phyloP scores from a whole-genome alignment of 2,797 vertebrate species.

The Iguana delicatissima region DNA sequence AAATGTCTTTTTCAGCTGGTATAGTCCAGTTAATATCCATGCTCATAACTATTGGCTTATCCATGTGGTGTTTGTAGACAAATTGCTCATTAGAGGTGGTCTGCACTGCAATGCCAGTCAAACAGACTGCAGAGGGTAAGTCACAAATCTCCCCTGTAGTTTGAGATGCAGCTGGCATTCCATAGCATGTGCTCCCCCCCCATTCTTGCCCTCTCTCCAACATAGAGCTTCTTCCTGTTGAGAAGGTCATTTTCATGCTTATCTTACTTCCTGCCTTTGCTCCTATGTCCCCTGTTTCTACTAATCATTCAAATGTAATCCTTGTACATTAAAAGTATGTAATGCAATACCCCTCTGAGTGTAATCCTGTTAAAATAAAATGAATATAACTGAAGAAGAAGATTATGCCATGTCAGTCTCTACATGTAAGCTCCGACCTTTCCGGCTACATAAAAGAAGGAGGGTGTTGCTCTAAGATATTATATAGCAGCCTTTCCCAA shows the following conservation, averaged over 20 bases:
- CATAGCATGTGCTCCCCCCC: neutral
- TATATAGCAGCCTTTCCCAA: neutral
- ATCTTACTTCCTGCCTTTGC: neutral
- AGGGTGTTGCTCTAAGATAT: neutral
- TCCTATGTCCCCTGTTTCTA: neutral
- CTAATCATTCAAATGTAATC: slow-evolving; percentile 3
- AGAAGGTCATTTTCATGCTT: slow-evolving; percentile 26
- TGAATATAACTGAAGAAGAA: slow-evolving; percentile 27
- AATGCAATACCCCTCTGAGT: slow-evolving; percentile 31
- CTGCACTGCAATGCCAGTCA: neutral
- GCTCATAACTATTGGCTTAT: neutral
- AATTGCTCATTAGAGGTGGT: slow-evolving; percentile 11
- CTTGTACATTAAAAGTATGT: neutral
- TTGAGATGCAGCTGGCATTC: neutral
- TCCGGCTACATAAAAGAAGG: neutral
- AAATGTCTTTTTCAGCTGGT: neutral
- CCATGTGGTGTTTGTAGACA: neutral
- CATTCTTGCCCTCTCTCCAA: neutral
- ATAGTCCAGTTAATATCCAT: neutral
- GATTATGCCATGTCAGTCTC: slow-evolving; percentile 24
- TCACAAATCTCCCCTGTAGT: neutral
- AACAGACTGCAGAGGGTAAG: slow-evolving; percentile 13
- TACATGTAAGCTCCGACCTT: slow-evolving; percentile 9
- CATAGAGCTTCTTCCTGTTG: neutral
- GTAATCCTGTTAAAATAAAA: slow-evolving; percentile 35